These are phyloP conservation scores for Sesamia nonagrioides DNA, from an alignment of 1,140 invertebrate genomes.

Conservation along the genomic window DNA sequence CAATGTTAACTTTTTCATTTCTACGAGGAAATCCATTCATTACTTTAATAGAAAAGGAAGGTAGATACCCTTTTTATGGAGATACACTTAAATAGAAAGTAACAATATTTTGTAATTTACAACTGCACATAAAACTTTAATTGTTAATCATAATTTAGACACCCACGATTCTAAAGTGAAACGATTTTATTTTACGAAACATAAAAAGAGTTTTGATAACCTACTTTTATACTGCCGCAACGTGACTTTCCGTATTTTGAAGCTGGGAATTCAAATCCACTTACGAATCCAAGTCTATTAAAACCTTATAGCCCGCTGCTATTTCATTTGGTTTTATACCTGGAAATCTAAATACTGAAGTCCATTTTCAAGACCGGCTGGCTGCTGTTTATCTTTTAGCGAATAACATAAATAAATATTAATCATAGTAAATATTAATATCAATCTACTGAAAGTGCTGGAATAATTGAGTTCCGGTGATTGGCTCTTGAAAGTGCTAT, in stretches of 20 bases:
- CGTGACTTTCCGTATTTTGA: slow-evolving; percentile 5
- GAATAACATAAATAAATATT: too few relatives aligned
- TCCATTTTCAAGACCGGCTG: not conserved
- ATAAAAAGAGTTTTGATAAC: slow-evolving; percentile 28
- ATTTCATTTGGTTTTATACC: not conserved
- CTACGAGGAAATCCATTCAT: not conserved
- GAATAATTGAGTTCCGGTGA: too few relatives aligned
- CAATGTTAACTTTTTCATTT: not conserved
- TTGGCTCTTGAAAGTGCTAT: too few relatives aligned
- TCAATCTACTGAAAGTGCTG: too few relatives aligned
- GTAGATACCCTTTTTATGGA: not conserved
- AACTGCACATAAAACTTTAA: slow-evolving; percentile 12
- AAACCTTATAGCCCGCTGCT: not conserved
- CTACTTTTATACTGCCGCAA: slow-evolving; percentile 11
- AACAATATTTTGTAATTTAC: not conserved
- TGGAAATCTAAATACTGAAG: not conserved
- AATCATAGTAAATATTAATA: too few relatives aligned
- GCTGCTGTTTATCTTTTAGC: too few relatives aligned
- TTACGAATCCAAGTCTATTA: not conserved
- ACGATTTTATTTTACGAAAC: slow-evolving; percentile 16
- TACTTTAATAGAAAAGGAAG: not conserved
- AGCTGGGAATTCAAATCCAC: not conserved
- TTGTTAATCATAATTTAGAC: slow-evolving; percentile 32
- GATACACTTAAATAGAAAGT: not conserved
- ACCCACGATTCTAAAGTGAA: slow-evolving; percentile 27